These are phyloP conservation scores for Mycteria americana DNA, from an alignment of 2,797 vertebrate genomes.

Conservation along the genomic window DNA sequence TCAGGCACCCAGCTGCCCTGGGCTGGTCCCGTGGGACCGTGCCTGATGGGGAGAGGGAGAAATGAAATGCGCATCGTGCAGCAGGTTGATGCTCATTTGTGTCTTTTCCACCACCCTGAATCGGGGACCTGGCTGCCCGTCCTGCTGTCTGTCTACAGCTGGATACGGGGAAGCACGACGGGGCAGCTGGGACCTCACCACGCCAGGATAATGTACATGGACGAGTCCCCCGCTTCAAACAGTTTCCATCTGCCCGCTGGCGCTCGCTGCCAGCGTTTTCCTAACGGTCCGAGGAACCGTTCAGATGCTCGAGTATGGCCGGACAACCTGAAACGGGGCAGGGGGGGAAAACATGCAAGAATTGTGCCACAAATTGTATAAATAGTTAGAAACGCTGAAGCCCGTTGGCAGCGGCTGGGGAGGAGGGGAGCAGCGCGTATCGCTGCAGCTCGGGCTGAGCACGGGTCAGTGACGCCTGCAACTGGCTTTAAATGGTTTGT, in stretches of 20 bases:
- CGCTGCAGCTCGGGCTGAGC: background rate
- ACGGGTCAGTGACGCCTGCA: background rate
- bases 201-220: background rate
- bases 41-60: background rate
- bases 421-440: background rate
- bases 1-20: accelerated
- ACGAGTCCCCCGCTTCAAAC: background rate
- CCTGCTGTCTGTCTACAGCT: background rate
- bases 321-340: accelerated
- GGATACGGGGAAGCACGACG: background rate
- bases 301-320: background rate
- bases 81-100: background rate
- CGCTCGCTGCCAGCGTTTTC: accelerated
- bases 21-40: background rate
- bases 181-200: background rate
- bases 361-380: background rate
- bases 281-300: background rate
- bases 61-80: background rate
- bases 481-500: background rate
- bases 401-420: background rate
- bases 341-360: accelerated
- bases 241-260: background rate
- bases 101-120: accelerated
- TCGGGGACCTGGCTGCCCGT: background rate
- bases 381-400: background rate